Conservation (phyloP, 64 coral and sea anemone genomes). For the Exaiptasia diaphana region DNA sequence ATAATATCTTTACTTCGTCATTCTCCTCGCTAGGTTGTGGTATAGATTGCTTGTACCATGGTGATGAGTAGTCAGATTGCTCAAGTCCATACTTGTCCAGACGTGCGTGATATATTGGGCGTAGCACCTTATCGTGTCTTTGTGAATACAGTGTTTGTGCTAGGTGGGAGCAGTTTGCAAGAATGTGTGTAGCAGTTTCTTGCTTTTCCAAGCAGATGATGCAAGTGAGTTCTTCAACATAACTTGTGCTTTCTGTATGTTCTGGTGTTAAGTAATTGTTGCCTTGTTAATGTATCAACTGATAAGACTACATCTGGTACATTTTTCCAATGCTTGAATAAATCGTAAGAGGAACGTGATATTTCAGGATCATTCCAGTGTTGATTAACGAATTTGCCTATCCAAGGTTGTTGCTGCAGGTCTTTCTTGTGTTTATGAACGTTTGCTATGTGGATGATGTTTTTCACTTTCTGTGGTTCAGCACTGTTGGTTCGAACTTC, state of each 20-base stretch:
- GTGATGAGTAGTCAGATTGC: too few species aligned
- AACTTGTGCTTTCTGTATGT: background rate
- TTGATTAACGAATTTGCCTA: background rate
- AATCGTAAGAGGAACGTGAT: background rate
- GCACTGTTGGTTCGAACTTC: background rate
- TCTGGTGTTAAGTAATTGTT: slow-evolving; percentile 5
- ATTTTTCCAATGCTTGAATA: slow-evolving; percentile 11
- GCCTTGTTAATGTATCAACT: slow-evolving; percentile 12
- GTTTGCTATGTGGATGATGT: background rate
- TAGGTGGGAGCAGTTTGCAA: background rate
- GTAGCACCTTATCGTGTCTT: too few species aligned
- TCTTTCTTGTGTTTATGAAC: background rate
- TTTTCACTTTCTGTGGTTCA: background rate
- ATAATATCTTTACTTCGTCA: too few species aligned
- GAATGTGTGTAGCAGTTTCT: background rate
- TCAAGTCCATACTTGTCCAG: too few species aligned
- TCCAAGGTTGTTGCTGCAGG: background rate
- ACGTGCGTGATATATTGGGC: too few species aligned
- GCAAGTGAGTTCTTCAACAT: background rate
- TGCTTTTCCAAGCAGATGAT: background rate
- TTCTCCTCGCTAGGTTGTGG: too few species aligned
- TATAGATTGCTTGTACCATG: too few species aligned
- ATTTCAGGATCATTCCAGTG: slow-evolving; percentile 1
- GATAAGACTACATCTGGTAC: slow-evolving; percentile 10
- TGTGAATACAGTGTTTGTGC: too few species aligned